These are phyloP conservation scores for Chauna torquata DNA, from an alignment of 2,113 vertebrate genomes.

Conservation along the genomic window DNA sequence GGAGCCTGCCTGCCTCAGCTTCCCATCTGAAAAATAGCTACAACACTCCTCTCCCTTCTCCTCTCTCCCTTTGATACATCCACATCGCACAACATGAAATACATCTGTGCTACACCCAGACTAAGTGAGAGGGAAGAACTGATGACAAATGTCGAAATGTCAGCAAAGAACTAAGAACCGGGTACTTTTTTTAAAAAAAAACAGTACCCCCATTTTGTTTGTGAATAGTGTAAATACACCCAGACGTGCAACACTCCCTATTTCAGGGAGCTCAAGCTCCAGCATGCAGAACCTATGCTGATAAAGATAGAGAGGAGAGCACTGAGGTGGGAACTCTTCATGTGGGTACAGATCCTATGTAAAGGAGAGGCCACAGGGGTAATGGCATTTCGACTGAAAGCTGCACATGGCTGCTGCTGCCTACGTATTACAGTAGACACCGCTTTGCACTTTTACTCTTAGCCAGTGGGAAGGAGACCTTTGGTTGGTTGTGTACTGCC, in stretches of 20 bases:
- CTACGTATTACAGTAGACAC: background rate
- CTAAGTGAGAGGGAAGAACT: background rate
- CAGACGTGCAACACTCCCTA: background rate
- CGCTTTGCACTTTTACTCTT: rapidly evolving
- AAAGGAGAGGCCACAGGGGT: background rate
- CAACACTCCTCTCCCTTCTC: background rate
- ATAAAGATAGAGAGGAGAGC: background rate
- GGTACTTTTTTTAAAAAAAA: background rate
- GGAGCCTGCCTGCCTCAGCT: background rate
- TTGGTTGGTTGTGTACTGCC: background rate
- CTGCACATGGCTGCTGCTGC: background rate
- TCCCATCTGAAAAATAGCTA: background rate
- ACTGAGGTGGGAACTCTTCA: background rate
- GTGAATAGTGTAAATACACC: background rate
- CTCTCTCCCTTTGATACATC: background rate
- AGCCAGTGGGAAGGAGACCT: background rate
- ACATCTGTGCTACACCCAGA: background rate
- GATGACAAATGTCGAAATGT: background rate
- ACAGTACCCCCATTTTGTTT: background rate
- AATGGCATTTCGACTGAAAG: background rate
- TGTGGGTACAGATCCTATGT: background rate
- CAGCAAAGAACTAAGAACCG: background rate
- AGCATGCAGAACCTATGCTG: background rate
- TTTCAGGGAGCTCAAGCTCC: rapidly evolving
- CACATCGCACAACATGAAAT: background rate